Percentiles rank a stretch among this genome's conserved stretches.
These are phyloP conservation scores for Orchesella flavescens DNA, from an alignment of 2,888 invertebrate genomes.

Conservation along the genomic window DNA sequence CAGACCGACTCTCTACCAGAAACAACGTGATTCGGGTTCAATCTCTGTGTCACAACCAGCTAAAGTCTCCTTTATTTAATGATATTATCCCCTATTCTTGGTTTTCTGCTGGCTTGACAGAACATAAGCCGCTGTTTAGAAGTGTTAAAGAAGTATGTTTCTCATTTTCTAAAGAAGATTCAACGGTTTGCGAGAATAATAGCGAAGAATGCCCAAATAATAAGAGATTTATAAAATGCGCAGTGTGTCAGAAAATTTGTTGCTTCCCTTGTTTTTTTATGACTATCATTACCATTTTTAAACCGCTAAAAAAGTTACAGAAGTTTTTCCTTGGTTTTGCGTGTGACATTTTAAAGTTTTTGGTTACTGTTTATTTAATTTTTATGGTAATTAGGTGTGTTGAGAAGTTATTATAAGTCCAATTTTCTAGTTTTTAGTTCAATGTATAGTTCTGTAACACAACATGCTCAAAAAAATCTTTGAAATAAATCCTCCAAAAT, in stretches of 20 bases:
- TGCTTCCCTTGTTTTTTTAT: background rate
- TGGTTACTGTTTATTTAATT: no score
- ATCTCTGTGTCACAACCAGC: constrained; percentile 6
- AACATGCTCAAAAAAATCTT: no score
- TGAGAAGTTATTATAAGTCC: no score
- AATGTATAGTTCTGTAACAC: no score
- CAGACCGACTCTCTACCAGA: background rate
- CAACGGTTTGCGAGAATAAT: no score
- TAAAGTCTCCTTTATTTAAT: constrained; percentile 6
- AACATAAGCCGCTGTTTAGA: background rate
- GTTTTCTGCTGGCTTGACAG: constrained; percentile 14
- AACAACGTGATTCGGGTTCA: constrained; percentile 5
- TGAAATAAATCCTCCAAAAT: no score
- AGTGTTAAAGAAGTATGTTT: constrained; percentile 33
- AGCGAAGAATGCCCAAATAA: background rate
- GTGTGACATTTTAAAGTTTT: no score
- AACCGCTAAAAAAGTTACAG: no score
- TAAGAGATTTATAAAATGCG: background rate
- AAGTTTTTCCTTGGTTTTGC: no score
- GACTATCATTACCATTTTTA: constrained; percentile 15
- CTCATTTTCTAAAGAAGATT: background rate
- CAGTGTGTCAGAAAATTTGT: background rate
- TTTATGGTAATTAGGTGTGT: no score
- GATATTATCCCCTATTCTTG: constrained; percentile 31
- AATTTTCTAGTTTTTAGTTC: no score